Evolutionary conservation across 2,113 vertebrate genomes (phyloP).

Genomic region (Alosa alosa): DNA sequence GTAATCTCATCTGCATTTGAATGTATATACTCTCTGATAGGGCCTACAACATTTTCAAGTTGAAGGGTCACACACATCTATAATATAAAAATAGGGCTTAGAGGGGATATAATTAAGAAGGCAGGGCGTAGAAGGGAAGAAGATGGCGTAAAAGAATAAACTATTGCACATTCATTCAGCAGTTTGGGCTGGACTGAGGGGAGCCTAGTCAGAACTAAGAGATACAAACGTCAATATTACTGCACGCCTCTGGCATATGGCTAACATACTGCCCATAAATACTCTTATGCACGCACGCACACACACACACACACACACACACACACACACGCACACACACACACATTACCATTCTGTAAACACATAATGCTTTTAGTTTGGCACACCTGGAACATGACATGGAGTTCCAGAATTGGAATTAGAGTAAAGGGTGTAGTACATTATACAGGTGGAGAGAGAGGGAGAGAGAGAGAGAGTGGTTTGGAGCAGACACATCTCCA

Average conservation of each 20-base stretch:
- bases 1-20: constrained; percentile 46
- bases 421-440: constrained; percentile 5
- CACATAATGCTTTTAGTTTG: constrained; percentile 38
- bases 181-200: constrained; percentile 46
- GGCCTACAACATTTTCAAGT: constrained; percentile 47
- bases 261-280: constrained; percentile 34
- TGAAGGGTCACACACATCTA: constrained; percentile 51
- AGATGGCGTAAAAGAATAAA: constrained; percentile 57
- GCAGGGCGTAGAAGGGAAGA: constrained; percentile 37
- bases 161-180: constrained; percentile 69
- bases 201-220: constrained; percentile 4
- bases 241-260: constrained; percentile 6
- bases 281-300: constrained; percentile 15
- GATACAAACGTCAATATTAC: neutral
- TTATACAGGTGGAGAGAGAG: neutral
- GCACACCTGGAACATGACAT: constrained; percentile 39
- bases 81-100: constrained; percentile 66
- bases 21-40: constrained; percentile 32
- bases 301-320: too few relatives aligned
- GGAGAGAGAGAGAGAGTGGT: neutral
- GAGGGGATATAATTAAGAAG: constrained; percentile 50
- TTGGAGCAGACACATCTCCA: constrained; percentile 29
- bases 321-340: too few relatives aligned
- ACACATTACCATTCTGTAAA: constrained; percentile 24
- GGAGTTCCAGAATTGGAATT: neutral